Evolutionary conservation across 2,113 vertebrate genomes (phyloP).

Genomic region (Mellivora capensis): DNA sequence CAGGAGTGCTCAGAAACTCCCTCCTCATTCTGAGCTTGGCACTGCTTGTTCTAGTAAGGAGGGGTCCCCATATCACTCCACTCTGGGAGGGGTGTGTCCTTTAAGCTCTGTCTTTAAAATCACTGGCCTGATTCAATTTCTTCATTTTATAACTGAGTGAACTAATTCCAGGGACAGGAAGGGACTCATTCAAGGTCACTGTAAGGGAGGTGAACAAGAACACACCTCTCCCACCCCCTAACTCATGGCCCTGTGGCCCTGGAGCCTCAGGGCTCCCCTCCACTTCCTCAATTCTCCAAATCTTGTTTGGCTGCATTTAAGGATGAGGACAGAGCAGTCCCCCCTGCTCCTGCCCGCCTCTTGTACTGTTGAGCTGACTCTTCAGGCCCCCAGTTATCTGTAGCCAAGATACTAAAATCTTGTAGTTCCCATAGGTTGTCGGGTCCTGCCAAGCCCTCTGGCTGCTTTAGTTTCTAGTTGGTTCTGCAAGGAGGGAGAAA

Average conservation of each 20-base stretch:
- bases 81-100: neutral
- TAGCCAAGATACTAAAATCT: neutral
- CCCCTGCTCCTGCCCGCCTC: rapidly evolving
- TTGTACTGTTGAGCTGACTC: rapidly evolving
- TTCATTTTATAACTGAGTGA: neutral
- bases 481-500: neutral
- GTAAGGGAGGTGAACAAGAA: neutral
- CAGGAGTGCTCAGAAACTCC: neutral
- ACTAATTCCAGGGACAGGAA: neutral
- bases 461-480: neutral
- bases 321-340: rapidly evolving
- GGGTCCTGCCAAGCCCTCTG: neutral
- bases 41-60: too few species aligned
- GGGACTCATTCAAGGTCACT: neutral
- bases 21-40: neutral
- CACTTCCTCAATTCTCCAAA: neutral
- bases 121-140: neutral
- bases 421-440: neutral
- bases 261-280: rapidly evolving
- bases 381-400: too few species aligned
- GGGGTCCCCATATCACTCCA: rapidly evolving
- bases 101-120: neutral
- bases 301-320: neutral
- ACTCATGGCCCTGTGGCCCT: neutral
- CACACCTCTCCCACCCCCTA: neutral